A percentile compares a stretch with the other conserved stretches of the same genome.
These are phyloP conservation scores for Drosophila barbarae DNA, from an alignment of 2,888 invertebrate genomes.

Conservation along the genomic window DNA sequence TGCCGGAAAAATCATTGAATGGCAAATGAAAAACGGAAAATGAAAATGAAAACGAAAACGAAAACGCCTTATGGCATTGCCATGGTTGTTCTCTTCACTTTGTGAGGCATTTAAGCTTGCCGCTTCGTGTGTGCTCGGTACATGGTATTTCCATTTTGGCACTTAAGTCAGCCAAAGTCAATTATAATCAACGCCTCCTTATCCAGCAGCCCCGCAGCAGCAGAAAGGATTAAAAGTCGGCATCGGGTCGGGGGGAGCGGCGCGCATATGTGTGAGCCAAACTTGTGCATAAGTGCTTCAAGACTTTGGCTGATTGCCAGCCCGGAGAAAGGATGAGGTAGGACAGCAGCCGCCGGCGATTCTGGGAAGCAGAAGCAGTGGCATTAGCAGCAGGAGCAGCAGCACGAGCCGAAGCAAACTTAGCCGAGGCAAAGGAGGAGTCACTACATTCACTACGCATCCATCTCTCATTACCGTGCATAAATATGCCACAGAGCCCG, in stretches of 20 bases:
- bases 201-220: slow-evolving; percentile 9
- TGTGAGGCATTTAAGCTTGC: slow-evolving; percentile 26
- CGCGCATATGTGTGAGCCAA: slow-evolving; percentile 37
- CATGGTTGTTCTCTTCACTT: slow-evolving; percentile 1
- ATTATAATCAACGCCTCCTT: slow-evolving; percentile 74
- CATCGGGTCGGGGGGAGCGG: slow-evolving; percentile 3
- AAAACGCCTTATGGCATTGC: slow-evolving; percentile 4
- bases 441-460: background rate
- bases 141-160: slow-evolving; percentile 79
- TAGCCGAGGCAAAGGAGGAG: background rate
- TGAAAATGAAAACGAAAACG: background rate
- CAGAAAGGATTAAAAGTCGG: slow-evolving; percentile 68
- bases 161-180: slow-evolving; percentile 79
- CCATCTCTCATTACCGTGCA: slow-evolving; percentile 41
- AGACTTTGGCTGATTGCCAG: slow-evolving; percentile 68
- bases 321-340: slow-evolving; percentile 3
- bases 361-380: too few species aligned
- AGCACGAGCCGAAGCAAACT: background rate
- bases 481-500: slow-evolving; percentile 49
- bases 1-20: background rate
- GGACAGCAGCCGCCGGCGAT: slow-evolving; percentile 10
- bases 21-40: slow-evolving; percentile 1
- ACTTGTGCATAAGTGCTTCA: slow-evolving; percentile 70
- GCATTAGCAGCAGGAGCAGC: background rate
- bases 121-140: slow-evolving; percentile 55